Evolutionary conservation across 1,140 invertebrate species (phyloP), one percentile per base, ranked within the genome.

Genomic region (Babylonia areolata): DNA sequence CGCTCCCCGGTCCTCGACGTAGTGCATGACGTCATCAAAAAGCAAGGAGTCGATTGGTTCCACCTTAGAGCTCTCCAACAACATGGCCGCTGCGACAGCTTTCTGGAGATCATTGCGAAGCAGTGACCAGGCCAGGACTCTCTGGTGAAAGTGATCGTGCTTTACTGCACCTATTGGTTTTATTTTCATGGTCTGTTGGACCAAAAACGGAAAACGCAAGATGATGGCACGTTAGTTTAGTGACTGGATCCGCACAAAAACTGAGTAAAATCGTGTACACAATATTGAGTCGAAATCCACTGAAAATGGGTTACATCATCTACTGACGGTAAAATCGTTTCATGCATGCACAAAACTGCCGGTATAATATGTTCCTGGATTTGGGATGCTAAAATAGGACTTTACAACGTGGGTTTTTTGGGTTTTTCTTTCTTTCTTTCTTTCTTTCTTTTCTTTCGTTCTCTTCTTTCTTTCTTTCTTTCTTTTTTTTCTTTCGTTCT

Each of bases 21-120:
- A n/a, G 54, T 37, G 81, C 81, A 82, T 64, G 33, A 82, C 81
- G 37, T 82, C 81, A 82, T 82, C 81, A 69, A 82, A 69, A 0
- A 82, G 35, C n/a, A 58, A 64, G 23, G 81, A 28, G 33, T 82
- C 64, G 17, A 64, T 39, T 0, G 23, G 5, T 28, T 39, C 54
- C n/a, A 9, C 23, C 20, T 3, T 3, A 3, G 77, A 54, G 33
- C 31, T 81, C 28, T 81, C 80, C 11, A 69, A 31, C 81, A 82
- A 3, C 33, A 69, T 54, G 31, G 39, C 35, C 33, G 28, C 81
- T 17, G 33, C 81, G 0, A 40, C 23, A 5, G 77, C 77, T 31
- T 79, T 40, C 2, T n/a, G 23, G 39, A 42, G 9, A 23, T 79
- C 0, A 23, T n/a, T 37, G 3, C 42, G 77, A 28, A 9, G 11